Conservation (phyloP, 2,113 vertebrate species). For the Opisthocomus hoazin region DNA sequence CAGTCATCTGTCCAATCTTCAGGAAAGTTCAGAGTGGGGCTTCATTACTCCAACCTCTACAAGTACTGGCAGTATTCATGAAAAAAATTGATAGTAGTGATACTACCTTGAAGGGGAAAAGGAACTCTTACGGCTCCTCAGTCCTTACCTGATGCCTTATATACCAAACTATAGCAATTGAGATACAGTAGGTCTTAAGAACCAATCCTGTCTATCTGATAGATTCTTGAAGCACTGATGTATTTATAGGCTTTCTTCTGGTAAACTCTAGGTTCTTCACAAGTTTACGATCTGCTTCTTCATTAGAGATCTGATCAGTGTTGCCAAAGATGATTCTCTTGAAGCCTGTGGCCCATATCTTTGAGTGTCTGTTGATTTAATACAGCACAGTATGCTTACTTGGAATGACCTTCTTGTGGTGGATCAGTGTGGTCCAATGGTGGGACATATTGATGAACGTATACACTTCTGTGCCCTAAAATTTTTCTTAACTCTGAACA, state of each 20-base stretch:
- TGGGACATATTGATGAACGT: not conserved
- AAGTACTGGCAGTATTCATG: not conserved
- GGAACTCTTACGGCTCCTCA: not conserved
- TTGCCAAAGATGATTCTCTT: not conserved
- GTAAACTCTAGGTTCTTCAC: not conserved
- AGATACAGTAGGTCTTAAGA: not conserved
- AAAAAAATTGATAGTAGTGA: not conserved
- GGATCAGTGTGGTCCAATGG: not conserved
- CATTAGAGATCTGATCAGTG: not conserved
- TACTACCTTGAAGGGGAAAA: not conserved
- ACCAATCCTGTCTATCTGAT: not conserved
- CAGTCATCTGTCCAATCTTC: not conserved
- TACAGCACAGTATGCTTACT: not conserved
- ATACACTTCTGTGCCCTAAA: not conserved
- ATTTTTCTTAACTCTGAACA: not conserved
- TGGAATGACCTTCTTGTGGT: not conserved
- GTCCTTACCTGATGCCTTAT: not conserved
- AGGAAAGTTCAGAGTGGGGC: not conserved
- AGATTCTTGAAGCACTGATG: not conserved
- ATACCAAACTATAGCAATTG: not conserved
- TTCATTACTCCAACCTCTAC: not conserved
- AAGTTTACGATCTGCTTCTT: not conserved
- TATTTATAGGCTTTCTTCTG: not conserved
- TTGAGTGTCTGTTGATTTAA: not conserved
- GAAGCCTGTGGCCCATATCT: not conserved